A percentile compares a stretch with the other conserved stretches of the same genome.
Evolutionary conservation across 2,113 vertebrate species (phyloP).

Genomic region (Gallinago media): DNA sequence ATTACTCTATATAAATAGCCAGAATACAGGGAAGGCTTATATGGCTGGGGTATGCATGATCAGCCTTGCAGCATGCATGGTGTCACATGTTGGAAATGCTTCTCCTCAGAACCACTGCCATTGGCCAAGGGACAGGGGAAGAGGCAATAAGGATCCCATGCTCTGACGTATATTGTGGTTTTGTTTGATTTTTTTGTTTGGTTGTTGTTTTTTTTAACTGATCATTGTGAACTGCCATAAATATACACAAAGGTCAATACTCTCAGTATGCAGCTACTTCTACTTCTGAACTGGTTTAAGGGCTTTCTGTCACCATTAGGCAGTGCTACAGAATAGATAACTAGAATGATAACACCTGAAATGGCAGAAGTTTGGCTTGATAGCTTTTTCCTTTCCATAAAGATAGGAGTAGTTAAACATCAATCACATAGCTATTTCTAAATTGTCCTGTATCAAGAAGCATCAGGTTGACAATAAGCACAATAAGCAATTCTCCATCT

Average conservation of each 20-base stretch:
- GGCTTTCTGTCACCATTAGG: neutral
- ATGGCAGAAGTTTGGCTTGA: neutral
- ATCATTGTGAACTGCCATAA: neutral
- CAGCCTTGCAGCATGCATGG: neutral
- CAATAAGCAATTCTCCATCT: neutral
- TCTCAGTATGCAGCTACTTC: neutral
- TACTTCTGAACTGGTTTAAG: neutral
- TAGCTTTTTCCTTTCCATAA: neutral
- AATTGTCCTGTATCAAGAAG: neutral
- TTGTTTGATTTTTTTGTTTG: neutral
- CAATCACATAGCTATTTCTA: neutral
- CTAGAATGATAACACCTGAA: neutral
- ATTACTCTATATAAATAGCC: neutral
- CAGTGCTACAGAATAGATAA: neutral
- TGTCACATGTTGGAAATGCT: neutral
- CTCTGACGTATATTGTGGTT: neutral
- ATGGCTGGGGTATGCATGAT: neutral
- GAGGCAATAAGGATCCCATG: neutral
- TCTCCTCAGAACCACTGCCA: neutral
- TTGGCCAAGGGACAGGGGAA: neutral
- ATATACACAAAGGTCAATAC: neutral
- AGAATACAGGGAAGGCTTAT: neutral
- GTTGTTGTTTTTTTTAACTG: neutral
- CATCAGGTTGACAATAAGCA: neutral
- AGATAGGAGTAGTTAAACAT: neutral